Conservation (phyloP, 1,140 invertebrate genomes). For the Achroia grisella region DNA sequence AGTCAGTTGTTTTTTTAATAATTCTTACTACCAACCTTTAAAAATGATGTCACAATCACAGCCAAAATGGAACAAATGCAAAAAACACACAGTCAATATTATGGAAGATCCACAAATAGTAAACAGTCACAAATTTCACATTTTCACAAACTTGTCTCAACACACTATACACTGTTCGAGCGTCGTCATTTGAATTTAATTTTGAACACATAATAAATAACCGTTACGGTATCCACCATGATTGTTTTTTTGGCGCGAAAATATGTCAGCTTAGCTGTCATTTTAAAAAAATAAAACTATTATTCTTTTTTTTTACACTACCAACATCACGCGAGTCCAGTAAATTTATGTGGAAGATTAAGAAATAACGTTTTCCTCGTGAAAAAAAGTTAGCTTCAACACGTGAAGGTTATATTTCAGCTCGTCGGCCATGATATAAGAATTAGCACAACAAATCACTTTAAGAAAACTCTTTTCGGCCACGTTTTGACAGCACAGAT, state of each 20-base stretch:
- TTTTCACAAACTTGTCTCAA: constrained; percentile 30
- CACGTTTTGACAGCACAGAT: constrained; percentile 12
- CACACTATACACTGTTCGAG: constrained; percentile 11
- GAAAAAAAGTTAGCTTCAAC: constrained; percentile 14
- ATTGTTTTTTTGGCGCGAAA: constrained; percentile 66
- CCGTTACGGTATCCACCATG: constrained; percentile 40
- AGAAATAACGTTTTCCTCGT: constrained; percentile 13
- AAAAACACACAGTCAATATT: constrained; percentile 28
- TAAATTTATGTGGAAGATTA: constrained; percentile 11
- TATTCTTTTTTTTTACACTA: not conserved
- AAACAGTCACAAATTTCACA: constrained; percentile 37
- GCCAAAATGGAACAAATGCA: constrained; percentile 15
- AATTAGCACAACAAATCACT: constrained; percentile 16
- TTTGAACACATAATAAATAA: constrained; percentile 59
- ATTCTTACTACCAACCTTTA: constrained; percentile 3
- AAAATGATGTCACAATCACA: constrained; percentile 1
- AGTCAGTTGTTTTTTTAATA: no score
- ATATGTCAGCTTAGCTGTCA: constrained; percentile 35
- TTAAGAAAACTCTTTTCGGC: constrained; percentile 8
- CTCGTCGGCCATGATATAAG: constrained; percentile 23
- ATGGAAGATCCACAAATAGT: constrained; percentile 1
- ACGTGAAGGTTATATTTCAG: constrained; percentile 25
- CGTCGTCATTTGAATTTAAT: constrained; percentile 65
- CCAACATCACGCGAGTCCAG: constrained; percentile 6
- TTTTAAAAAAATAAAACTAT: constrained; percentile 31